Conservation (phyloP, 1,140 invertebrate species). For the Vanessa tameamea region DNA sequence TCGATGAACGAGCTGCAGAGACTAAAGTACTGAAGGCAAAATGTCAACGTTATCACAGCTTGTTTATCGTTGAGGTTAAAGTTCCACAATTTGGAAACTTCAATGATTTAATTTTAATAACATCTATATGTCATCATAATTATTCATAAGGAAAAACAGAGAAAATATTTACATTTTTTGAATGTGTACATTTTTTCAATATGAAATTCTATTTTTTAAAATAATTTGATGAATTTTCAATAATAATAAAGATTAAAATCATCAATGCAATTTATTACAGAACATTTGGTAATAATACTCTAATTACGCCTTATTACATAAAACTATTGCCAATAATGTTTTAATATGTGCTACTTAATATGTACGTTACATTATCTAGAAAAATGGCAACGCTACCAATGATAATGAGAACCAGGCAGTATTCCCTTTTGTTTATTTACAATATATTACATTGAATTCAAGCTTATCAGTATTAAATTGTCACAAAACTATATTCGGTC, state of each 20-base stretch:
- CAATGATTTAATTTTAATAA: not conserved
- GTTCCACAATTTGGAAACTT: conserved; percentile 11
- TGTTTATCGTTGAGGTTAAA: conserved; percentile 30
- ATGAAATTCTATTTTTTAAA: no score
- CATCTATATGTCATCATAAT: no score
- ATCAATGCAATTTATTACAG: no score
- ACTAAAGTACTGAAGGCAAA: conserved; percentile 26
- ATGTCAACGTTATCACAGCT: conserved; percentile 24
- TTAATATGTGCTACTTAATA: no score
- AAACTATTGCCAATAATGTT: no score
- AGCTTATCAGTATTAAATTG: not conserved
- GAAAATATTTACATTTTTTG: no score
- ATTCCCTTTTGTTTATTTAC: not conserved
- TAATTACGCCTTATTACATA: no score
- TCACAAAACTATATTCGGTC: not conserved
- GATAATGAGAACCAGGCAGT: not conserved
- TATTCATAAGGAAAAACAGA: no score
- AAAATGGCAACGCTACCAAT: not conserved
- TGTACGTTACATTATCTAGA: not conserved
- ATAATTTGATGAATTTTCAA: no score
- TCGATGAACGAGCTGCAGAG: conserved; percentile 5
- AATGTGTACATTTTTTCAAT: no score
- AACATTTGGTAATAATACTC: no score
- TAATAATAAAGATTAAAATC: no score
- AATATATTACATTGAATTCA: not conserved